Evolutionary conservation across 64 coral and sea anemone species (phyloP), one percentile per base, ranked within the genome.

Genomic region (Pocillopora verrucosa): DNA sequence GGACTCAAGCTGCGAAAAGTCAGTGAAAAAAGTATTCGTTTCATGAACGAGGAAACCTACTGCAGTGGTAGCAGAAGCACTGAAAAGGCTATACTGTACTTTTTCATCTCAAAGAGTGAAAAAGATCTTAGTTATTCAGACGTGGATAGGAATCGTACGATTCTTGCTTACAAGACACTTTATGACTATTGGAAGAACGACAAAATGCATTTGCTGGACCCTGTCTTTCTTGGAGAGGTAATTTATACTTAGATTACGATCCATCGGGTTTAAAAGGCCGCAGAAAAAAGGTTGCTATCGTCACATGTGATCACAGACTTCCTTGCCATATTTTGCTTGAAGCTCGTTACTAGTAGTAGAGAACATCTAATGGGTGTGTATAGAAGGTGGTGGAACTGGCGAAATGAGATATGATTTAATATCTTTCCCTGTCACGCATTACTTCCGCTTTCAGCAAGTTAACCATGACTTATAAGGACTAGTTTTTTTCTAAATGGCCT

Each of bases 101-200:
- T 91, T 60, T 91, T 84, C 80, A 61, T 91, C 37, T 75, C 79
- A 12, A 84, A 83, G 10, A 60, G 34, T 72, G 22, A 64, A 77
- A 22, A 30, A 2, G 22, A 79, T 57, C 77, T 69, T 17, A 65
- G 65, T 16, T 4, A 59, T 38, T 36, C 22, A 26, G 60, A 87
- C 59, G 90, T 87, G 57, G 75, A 92, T 60, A 80, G 62, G 70
- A 65, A 92, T 19, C 20, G 80, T n/a, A 92, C 90, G 34, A 92
- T 65, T n/a, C 41, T 59, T 19, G 90, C 90, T 56, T 92, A 87
- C 63, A 56, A 22, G 41, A 36, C 72, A 19, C 61, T 92, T 16
- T 36, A 73, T 73, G 83, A 92, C 65, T 86, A 79, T 22, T 56
- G 76, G 25, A 80, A 37, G 72, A 92, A 87, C 37, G 22, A 74